These are phyloP conservation scores for Podabrus alpinus DNA, from an alignment of 2,888 invertebrate genomes.

Conservation along the genomic window DNA sequence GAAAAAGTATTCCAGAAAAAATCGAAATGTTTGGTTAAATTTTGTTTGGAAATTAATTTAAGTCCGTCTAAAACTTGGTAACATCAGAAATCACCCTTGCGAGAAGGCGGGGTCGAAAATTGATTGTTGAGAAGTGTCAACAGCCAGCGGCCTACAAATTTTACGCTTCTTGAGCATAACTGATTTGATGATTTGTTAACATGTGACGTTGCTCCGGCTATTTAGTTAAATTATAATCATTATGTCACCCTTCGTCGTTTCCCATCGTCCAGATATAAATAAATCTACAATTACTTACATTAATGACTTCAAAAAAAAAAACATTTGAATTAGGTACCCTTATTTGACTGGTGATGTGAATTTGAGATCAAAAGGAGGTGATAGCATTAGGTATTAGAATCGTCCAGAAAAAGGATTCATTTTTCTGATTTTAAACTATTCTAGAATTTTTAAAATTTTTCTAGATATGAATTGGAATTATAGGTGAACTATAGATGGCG, in stretches of 20 bases:
- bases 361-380: not conserved
- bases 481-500: too few species aligned
- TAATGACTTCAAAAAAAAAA: not conserved
- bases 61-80: not conserved
- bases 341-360: not conserved
- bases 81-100: slow-evolving; percentile 34
- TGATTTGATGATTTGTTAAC: slow-evolving; percentile 45
- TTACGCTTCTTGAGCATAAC: slow-evolving; percentile 39
- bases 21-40: not conserved
- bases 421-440: too few species aligned
- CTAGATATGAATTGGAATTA: too few species aligned
- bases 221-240: slow-evolving; percentile 8
- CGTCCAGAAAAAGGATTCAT: too few species aligned
- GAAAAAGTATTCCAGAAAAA: not conserved
- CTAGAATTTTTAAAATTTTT: too few species aligned
- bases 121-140: slow-evolving; percentile 48
- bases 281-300: not conserved
- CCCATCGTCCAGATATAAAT: slow-evolving; percentile 8
- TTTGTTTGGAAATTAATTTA: not conserved
- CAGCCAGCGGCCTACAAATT: slow-evolving; percentile 37
- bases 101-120: slow-evolving; percentile 43
- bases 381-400: too few species aligned
- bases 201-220: slow-evolving; percentile 5
- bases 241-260: slow-evolving; percentile 8
- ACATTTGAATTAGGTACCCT: not conserved